A percentile compares a stretch with the other conserved stretches of the same genome.
Evolutionary conservation across 2,113 vertebrate genomes (phyloP).

Genomic region (Cyprinodon brontotheroides): DNA sequence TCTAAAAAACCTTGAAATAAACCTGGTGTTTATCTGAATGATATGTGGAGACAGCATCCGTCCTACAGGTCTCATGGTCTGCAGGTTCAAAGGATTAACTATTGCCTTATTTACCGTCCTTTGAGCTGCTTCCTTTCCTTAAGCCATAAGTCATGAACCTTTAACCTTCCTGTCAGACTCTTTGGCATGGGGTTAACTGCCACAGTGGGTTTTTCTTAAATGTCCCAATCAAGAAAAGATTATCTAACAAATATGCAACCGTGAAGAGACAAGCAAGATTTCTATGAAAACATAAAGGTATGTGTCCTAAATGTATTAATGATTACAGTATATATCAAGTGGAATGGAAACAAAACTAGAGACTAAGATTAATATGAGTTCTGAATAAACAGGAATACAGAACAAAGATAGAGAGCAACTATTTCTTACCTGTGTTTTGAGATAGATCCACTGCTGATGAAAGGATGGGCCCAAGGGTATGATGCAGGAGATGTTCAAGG

Average conservation of each 20-base stretch:
- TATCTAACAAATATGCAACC: slow-evolving; percentile 51
- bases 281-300: background rate
- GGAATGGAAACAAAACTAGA: slow-evolving; percentile 39
- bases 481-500: slow-evolving; percentile 86
- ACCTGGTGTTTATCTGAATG: slow-evolving; percentile 31
- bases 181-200: slow-evolving; percentile 14
- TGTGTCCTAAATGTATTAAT: background rate
- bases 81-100: slow-evolving; percentile 59
- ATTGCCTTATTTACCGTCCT: slow-evolving; percentile 23
- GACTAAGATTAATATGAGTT: slow-evolving; percentile 5
- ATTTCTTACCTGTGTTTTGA: slow-evolving; percentile 83
- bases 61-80: slow-evolving; percentile 36
- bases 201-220: slow-evolving; percentile 11
- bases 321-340: background rate
- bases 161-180: slow-evolving; percentile 29
- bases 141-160: slow-evolving; percentile 38
- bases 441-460: slow-evolving; percentile 90
- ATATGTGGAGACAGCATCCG: slow-evolving; percentile 54
- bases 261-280: slow-evolving; percentile 21
- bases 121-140: slow-evolving; percentile 52
- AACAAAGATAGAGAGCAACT: background rate
- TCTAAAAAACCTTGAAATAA: slow-evolving; percentile 23
- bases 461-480: slow-evolving; percentile 83
- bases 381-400: slow-evolving; percentile 2
- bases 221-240: slow-evolving; percentile 48